Base-by-base conservation (phyloP, 2,888 invertebrate genomes). In the Brenthis hecate region DNA sequence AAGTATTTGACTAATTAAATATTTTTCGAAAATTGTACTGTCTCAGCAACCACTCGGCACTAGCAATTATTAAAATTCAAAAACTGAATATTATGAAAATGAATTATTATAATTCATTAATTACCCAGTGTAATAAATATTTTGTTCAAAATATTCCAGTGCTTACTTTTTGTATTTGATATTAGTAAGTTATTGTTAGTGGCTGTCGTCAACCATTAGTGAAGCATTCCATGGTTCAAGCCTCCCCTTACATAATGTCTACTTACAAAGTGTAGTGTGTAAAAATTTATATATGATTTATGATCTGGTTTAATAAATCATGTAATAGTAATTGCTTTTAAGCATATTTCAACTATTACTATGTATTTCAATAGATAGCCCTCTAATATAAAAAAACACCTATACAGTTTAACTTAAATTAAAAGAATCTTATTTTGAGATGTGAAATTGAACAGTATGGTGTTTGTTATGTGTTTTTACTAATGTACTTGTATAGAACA, bases 141-240 rank as follows among this genome's bases (percentile, higher is more conserved):
- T 73, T 71, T 77, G 28, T 48, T 76, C 73, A 77, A 80, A 77
- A 75, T 77, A 77, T 77, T 79, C 85, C 86, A 87, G 85, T 87
- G 83, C 78, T 80, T 81, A 79, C 11, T 43, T 74, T 81, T 80
- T 80, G 74, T 80, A 82, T 77, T 81, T 81, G 78, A 82, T 78
- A 79, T 82, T 85, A 85, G 84, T 80, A 77, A 83, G 81, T 82
- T 80, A 76, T 69, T 58, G 48, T 66, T 70, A 69, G 69, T 67
- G 66, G 76, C 73, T 71, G 72, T 70, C 72, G 69, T 72, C 73
- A 72, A 70, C 73, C 74, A 74, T 74, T 75, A 79, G 78, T 79
- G 74, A 78, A 86, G 84, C 89, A 89, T 91, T 91, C 88, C 90
- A 87, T 81, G 79, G 82, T 84, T 72, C 78, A 83, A 85, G 81